Conservation (phyloP, 2,888 invertebrate species). For the Ectropis crepuscularia region DNA sequence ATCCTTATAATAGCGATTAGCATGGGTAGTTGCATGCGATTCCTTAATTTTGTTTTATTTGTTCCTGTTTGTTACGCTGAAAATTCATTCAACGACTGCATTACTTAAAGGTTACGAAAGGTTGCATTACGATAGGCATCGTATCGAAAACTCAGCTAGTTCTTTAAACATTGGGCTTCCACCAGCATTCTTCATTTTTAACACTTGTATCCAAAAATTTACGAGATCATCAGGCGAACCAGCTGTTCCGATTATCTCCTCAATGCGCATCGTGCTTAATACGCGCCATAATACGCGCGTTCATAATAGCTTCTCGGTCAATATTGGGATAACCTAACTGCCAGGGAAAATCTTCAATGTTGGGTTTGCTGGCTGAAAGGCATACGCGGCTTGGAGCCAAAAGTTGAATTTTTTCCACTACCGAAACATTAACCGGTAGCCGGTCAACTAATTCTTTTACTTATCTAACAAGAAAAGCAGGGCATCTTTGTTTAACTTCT, state of each 20-base stretch:
- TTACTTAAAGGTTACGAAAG: too few species aligned
- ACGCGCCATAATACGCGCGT: conserved; percentile 18
- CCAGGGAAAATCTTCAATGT: conserved; percentile 36
- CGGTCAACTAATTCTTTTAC: conserved; percentile 36
- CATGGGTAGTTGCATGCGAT: conserved; percentile 32
- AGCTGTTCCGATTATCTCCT: conserved; percentile 34
- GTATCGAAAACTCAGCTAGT: conserved; percentile 27
- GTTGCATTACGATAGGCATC: conserved; percentile 33
- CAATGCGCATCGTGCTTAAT: conserved; percentile 37
- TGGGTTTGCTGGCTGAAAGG: conserved; percentile 30
- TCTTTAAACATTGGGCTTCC: conserved; percentile 34
- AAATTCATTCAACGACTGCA: conserved; percentile 32
- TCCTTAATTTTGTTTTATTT: conserved; percentile 37
- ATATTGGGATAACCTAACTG: conserved; percentile 36
- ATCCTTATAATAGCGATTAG: conserved; percentile 32
- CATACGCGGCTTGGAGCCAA: conserved; percentile 26
- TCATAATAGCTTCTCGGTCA: conserved; percentile 34
- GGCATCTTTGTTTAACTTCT: conserved; percentile 39
- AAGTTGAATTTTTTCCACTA: conserved; percentile 34
- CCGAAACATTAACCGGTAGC: conserved; percentile 33
- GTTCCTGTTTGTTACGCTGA: conserved; percentile 27
- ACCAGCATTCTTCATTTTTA: conserved; percentile 39
- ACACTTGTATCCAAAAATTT: conserved; percentile 34
- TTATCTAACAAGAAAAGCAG: conserved; percentile 35
- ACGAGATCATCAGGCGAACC: conserved; percentile 30